Conservation (phyloP, 2,113 vertebrate species). For the Saimiri boliviensis region DNA sequence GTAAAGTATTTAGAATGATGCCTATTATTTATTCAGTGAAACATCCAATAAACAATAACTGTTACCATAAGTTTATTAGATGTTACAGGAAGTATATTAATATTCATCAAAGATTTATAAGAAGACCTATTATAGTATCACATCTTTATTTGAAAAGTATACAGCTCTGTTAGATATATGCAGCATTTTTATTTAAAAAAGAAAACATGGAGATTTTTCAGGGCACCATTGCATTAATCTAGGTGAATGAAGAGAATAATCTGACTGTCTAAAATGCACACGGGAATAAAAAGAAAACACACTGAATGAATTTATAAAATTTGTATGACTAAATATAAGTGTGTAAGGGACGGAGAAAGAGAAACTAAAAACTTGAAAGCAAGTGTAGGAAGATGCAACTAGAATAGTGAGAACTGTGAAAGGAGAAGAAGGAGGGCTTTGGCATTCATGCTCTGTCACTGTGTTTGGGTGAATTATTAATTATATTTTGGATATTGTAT, state of each 20-base stretch:
- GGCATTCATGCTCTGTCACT: neutral
- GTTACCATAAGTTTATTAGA: neutral
- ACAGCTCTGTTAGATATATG: neutral
- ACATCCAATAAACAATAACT: neutral
- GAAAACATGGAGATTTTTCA: neutral
- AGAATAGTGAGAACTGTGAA: neutral
- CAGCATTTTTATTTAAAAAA: neutral
- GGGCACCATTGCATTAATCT: neutral
- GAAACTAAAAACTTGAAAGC: neutral
- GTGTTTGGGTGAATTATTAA: neutral
- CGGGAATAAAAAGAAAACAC: neutral
- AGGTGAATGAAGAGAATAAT: neutral
- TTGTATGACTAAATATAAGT: neutral
- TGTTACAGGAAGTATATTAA: neutral
- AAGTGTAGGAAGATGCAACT: neutral
- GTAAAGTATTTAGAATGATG: neutral
- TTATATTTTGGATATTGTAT: neutral
- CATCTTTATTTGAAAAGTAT: neutral
- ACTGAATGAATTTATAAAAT: neutral
- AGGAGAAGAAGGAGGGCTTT: neutral
- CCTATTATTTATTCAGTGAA: neutral
- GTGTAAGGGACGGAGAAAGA: neutral
- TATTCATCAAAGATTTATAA: neutral
- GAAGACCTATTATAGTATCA: neutral
- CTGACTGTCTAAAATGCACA: neutral